Conservation (phyloP, 1,140 invertebrate species). For the Cataglyphis hispanica region DNA sequence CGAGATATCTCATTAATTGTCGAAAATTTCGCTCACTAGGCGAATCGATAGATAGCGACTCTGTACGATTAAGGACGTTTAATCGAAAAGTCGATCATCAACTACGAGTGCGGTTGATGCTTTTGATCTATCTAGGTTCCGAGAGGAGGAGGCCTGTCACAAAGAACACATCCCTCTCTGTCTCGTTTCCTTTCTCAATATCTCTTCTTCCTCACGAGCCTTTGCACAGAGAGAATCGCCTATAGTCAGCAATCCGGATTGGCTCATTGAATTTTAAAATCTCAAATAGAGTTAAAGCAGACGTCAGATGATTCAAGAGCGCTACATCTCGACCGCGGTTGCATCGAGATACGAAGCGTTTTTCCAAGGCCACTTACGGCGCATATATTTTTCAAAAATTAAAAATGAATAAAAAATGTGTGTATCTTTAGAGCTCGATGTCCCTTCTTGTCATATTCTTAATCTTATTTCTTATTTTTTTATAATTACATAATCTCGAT, state of each 20-base stretch:
- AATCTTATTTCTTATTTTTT: too few species aligned
- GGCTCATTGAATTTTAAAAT: conserved; percentile 80
- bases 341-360: conserved; percentile 31
- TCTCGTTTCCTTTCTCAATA: conserved; percentile 25
- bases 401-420: neutral
- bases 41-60: neutral
- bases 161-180: conserved; percentile 64
- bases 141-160: conserved; percentile 72
- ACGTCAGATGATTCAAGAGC: conserved; percentile 63
- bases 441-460: neutral
- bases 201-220: conserved; percentile 24
- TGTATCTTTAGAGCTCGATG: neutral
- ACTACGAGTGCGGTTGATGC: conserved; percentile 51
- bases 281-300: conserved; percentile 74
- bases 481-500: too few species aligned
- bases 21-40: neutral
- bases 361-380: conserved; percentile 40
- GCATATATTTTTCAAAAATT: conserved; percentile 50
- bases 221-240: conserved; percentile 38
- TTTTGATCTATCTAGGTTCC: conserved; percentile 74
- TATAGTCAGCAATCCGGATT: conserved; percentile 72
- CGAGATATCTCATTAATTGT: neutral
- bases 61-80: neutral
- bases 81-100: conserved; percentile 43
- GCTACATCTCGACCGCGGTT: conserved; percentile 26